Conservation (phyloP, 2,888 invertebrate genomes). For the Cartodere bifasciata region DNA sequence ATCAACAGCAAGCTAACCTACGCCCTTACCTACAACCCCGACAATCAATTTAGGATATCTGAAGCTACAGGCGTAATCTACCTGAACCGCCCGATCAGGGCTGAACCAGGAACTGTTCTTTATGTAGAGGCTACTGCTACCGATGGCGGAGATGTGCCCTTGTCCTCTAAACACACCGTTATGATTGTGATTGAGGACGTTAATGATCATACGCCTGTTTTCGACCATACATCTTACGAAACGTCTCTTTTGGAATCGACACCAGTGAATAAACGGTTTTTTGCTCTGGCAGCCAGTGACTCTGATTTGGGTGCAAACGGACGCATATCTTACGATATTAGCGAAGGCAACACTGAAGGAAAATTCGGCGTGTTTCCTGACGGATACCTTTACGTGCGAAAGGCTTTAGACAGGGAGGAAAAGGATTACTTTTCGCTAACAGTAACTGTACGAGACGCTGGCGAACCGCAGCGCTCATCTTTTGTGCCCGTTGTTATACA, state of each 20-base stretch:
- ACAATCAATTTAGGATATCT: conserved; percentile 71
- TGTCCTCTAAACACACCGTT: conserved; percentile 64
- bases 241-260: conserved; percentile 84
- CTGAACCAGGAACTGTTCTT: conserved; percentile 57
- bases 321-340: conserved; percentile 66
- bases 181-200: conserved; percentile 70
- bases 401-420: conserved; percentile 76
- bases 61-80: conserved; percentile 81
- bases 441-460: conserved; percentile 72
- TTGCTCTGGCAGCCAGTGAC: conserved; percentile 80
- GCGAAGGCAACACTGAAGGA: conserved; percentile 72
- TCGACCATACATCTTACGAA: conserved; percentile 85
- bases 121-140: conserved; percentile 70
- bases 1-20: conserved; percentile 80
- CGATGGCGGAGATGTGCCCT: conserved; percentile 66
- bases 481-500: conserved; percentile 85
- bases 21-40: conserved; percentile 65
- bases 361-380: conserved; percentile 94
- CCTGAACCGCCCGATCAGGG: conserved; percentile 65
- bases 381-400: conserved; percentile 80
- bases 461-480: conserved; percentile 63
- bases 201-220: conserved; percentile 91
- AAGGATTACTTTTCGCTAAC: conserved; percentile 84
- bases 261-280: conserved; percentile 81
- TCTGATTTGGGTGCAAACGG: conserved; percentile 75